phyloP scores from a whole-genome alignment of 1,140 invertebrate species.

The Leptinotarsa undecemlineata region DNA sequence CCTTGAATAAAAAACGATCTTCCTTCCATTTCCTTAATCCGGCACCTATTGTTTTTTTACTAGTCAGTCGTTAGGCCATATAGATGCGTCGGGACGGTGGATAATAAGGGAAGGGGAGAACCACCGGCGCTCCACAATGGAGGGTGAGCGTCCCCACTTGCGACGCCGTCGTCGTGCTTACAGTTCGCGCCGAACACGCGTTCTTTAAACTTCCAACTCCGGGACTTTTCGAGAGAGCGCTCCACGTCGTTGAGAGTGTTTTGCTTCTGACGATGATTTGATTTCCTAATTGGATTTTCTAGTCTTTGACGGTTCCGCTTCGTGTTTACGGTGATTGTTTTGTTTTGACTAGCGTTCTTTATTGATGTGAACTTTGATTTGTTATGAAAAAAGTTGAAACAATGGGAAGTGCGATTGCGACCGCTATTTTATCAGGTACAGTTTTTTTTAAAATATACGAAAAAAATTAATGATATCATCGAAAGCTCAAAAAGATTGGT shows the following conservation, averaged over 20 bases:
- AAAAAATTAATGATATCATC: no score
- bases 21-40: constrained; percentile 9
- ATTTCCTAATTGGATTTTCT: background rate
- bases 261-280: constrained; percentile 5
- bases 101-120: constrained; percentile 33
- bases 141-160: constrained; percentile 39
- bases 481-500: no score
- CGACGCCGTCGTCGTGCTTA: constrained; percentile 29
- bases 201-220: constrained; percentile 37
- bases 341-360: background rate
- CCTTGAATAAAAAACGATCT: constrained; percentile 9
- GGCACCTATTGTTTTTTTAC: constrained; percentile 22
- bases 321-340: background rate
- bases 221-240: background rate
- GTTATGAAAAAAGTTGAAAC: no score
- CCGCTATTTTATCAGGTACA: background rate
- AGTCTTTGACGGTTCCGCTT: background rate
- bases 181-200: constrained; percentile 45
- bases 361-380: background rate
- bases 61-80: constrained; percentile 11
- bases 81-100: constrained; percentile 36
- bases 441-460: no score
- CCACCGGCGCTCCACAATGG: constrained; percentile 32
- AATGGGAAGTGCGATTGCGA: background rate
- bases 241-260: constrained; percentile 4